phyloP scores from a whole-genome alignment of 1,140 invertebrate genomes.

The Cyclargus thomasi region DNA sequence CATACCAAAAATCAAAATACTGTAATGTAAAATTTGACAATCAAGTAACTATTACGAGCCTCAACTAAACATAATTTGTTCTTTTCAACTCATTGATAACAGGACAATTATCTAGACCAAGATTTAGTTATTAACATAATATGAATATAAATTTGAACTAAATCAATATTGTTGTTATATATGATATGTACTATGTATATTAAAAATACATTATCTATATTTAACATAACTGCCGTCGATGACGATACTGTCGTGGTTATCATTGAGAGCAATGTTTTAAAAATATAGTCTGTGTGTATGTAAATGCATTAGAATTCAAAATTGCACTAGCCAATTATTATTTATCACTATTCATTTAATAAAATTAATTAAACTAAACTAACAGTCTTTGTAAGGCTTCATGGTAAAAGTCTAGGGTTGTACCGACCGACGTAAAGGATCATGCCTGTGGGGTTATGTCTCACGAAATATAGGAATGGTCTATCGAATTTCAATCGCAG shows the following conservation, averaged over 20 bases:
- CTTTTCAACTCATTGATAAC: not conserved
- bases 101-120: not conserved
- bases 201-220: not conserved
- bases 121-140: not conserved
- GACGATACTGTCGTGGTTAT: not conserved
- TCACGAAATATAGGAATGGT: constrained; percentile 89
- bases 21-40: constrained; percentile 55
- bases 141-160: not conserved
- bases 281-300: constrained; percentile 41
- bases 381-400: constrained; percentile 63
- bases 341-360: constrained; percentile 66
- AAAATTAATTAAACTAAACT: constrained; percentile 61
- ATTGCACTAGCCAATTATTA: constrained; percentile 62
- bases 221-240: not conserved
- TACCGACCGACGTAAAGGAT: constrained; percentile 90
- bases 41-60: not conserved
- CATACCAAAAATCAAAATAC: constrained; percentile 61
- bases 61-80: not conserved
- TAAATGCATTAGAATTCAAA: constrained; percentile 49
- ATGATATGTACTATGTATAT: not conserved
- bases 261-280: not conserved
- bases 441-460: constrained; percentile 90
- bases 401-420: constrained; percentile 86
- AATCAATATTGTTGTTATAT: not conserved
- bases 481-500: constrained; percentile 86